Conservation (phyloP, 2,113 vertebrate species). For the Neotoma lepida region DNA sequence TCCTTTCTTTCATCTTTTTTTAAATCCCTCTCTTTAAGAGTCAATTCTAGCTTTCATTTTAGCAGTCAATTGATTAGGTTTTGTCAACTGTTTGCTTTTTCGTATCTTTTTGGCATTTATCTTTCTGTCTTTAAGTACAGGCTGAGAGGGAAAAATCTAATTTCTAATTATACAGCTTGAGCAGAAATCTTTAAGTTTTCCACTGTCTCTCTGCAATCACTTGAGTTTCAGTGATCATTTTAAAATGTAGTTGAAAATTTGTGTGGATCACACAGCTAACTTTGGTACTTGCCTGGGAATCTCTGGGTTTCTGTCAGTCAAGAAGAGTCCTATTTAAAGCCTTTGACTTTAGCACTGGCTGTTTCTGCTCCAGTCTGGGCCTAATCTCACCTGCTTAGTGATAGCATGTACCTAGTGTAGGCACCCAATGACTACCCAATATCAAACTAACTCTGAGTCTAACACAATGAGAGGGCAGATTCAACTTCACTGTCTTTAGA, state of each 20-base stretch:
- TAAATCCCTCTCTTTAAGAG: not conserved
- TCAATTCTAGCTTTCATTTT: not conserved
- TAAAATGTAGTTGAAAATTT: not conserved
- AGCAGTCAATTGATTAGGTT: not conserved
- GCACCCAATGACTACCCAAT: not conserved
- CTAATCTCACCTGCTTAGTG: not conserved
- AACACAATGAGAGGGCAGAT: not conserved
- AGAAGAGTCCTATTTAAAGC: not conserved
- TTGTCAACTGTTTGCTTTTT: not conserved
- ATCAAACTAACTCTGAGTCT: not conserved
- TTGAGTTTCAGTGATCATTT: not conserved
- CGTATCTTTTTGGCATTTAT: not conserved
- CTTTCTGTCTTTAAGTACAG: not conserved
- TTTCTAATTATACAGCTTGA: not conserved
- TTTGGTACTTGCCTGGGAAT: not conserved
- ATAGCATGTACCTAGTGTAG: not conserved
- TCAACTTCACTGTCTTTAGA: not conserved
- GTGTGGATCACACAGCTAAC: not conserved
- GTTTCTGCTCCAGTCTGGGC: not conserved
- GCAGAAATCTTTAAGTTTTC: not conserved
- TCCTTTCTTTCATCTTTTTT: not conserved
- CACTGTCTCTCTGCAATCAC: not conserved
- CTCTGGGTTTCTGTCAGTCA: conserved; percentile 11
- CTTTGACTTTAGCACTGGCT: not conserved
- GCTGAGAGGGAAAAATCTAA: not conserved